Conservation (phyloP, 2,888 invertebrate genomes). For the Sphinx pinastri region DNA sequence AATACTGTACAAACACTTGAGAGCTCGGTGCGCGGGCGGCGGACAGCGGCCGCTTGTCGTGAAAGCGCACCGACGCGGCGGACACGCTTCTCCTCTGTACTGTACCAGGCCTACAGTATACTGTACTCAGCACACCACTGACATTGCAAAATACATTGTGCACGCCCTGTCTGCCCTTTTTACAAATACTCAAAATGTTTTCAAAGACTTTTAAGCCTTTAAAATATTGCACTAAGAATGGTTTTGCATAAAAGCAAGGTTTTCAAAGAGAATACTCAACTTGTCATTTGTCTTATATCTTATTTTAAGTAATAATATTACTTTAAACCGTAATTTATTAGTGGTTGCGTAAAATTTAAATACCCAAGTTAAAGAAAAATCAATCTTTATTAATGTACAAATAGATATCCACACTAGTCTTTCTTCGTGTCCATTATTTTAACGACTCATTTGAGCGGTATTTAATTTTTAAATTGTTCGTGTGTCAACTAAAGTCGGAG, state of each 20-base stretch:
- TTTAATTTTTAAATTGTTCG: constrained; percentile 81
- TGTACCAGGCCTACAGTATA: background rate
- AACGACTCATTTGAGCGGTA: constrained; percentile 76
- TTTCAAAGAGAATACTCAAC: too few species aligned
- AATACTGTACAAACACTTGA: constrained; percentile 78
- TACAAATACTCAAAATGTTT: constrained; percentile 53
- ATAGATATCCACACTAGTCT: constrained; percentile 55
- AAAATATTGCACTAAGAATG: background rate
- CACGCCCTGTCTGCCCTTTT: constrained; percentile 54
- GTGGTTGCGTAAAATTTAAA: too few species aligned
- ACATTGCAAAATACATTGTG: constrained; percentile 53
- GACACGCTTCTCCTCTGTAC: constrained; percentile 29
- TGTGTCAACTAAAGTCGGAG: constrained; percentile 77
- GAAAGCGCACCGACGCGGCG: constrained; percentile 54
- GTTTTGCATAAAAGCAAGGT: background rate
- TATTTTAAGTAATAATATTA: too few species aligned
- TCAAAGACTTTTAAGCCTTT: background rate
- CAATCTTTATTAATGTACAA: background rate
- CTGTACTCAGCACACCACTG: background rate
- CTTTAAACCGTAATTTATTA: too few species aligned
- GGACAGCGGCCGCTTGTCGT: constrained; percentile 55
- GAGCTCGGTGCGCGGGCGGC: constrained; percentile 38
- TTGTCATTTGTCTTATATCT: too few species aligned
- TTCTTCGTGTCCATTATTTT: constrained; percentile 62
- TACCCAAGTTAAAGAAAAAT: background rate